These are phyloP conservation scores for Larimichthys crocea DNA, from an alignment of 2,113 vertebrate species.

Conservation along the genomic window DNA sequence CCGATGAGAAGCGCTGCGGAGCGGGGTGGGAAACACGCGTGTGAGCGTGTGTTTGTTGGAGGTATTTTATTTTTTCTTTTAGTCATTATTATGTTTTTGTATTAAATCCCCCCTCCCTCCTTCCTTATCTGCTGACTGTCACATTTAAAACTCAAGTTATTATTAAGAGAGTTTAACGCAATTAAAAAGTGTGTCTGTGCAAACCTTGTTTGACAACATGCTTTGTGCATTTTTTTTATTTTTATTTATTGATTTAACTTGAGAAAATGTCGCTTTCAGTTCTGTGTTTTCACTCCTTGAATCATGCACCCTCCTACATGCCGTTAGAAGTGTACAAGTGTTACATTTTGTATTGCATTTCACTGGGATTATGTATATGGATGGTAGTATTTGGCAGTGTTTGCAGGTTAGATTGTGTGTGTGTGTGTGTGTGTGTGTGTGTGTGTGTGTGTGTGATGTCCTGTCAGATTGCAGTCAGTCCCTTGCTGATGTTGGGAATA, in stretches of 20 bases:
- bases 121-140: conserved; percentile 2
- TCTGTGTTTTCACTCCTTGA: not conserved
- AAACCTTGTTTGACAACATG: conserved; percentile 45
- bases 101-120: not conserved
- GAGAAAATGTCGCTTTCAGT: not conserved
- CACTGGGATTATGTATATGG: no score
- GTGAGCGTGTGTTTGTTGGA: conserved; percentile 27
- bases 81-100: no score
- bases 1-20: not conserved
- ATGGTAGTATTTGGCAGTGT: not conserved
- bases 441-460: not conserved
- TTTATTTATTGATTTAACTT: not conserved
- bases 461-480: conserved; percentile 27
- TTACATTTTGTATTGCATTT: not conserved
- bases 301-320: not conserved
- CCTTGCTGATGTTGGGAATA: conserved; percentile 10
- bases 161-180: not conserved
- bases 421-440: not conserved
- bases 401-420: not conserved
- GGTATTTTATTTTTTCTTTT: not conserved
- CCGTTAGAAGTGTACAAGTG: not conserved
- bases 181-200: not conserved
- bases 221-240: not conserved
- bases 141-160: conserved; percentile 28
- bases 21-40: conserved; percentile 3